Percentiles rank a stretch among this genome's conserved stretches.
phyloP scores from a whole-genome alignment of 2,797 vertebrate species.

The Melanotaenia pygmaea region DNA sequence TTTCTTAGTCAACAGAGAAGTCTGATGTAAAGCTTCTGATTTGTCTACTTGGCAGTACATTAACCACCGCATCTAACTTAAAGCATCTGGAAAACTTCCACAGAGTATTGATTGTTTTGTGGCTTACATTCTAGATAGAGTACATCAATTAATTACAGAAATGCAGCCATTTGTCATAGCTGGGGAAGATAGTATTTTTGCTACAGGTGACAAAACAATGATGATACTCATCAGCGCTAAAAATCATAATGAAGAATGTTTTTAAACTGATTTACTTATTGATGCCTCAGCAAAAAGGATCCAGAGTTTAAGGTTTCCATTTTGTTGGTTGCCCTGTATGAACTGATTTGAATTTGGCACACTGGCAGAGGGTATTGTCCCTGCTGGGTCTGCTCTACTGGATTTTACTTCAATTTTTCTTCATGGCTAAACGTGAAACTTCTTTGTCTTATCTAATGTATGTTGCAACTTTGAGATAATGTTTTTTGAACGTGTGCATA shows the following conservation, averaged over 20 bases:
- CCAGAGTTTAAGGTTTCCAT: constrained; percentile 8
- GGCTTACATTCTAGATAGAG: constrained; percentile 32
- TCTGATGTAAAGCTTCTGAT: constrained; percentile 63
- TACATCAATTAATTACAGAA: constrained; percentile 53
- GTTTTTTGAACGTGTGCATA: constrained; percentile 6
- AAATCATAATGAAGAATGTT: constrained; percentile 11
- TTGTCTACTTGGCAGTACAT: constrained; percentile 58
- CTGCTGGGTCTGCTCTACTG: background rate
- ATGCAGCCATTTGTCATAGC: constrained; percentile 49
- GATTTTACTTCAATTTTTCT: constrained; percentile 1
- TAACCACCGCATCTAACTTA: constrained; percentile 58
- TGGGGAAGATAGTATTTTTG: constrained; percentile 32
- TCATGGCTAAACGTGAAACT: background rate
- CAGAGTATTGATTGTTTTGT: constrained; percentile 56
- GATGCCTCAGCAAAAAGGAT: background rate
- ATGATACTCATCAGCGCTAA: constrained; percentile 15
- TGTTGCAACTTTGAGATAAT: background rate
- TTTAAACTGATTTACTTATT: constrained; percentile 28
- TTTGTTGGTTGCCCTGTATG: constrained; percentile 1
- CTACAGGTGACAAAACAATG: constrained; percentile 2
- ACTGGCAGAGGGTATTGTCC: constrained; percentile 8
- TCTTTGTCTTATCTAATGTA: constrained; percentile 7
- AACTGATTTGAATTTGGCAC: constrained; percentile 20
- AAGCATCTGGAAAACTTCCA: constrained; percentile 60
- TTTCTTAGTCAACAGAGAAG: constrained; percentile 44